Conservation (phyloP, 2,113 vertebrate genomes). For the Colius striatus region DNA sequence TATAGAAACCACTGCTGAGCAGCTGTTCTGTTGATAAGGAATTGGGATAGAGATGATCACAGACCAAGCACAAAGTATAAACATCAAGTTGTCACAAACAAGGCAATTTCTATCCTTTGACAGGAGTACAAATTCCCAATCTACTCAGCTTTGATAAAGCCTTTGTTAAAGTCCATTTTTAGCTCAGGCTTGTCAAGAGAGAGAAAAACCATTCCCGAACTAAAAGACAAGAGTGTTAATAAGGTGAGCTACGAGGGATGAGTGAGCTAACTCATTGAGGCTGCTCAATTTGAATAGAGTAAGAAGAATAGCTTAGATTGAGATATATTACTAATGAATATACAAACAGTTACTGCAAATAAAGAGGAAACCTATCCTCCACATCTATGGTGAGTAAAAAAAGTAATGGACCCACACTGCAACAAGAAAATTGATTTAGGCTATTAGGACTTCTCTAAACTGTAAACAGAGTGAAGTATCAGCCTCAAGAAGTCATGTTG, state of each 20-base stretch:
- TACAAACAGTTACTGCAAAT: not conserved
- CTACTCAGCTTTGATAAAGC: not conserved
- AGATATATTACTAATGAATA: not conserved
- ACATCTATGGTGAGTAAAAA: not conserved
- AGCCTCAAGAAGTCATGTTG: not conserved
- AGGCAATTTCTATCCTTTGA: not conserved
- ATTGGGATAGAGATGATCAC: not conserved
- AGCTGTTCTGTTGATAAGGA: slow-evolving; percentile 21
- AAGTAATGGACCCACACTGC: not conserved
- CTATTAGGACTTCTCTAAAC: not conserved
- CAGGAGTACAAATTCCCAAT: not conserved
- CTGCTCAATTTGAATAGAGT: not conserved
- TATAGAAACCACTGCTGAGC: slow-evolving; percentile 23
- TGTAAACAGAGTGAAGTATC: not conserved
- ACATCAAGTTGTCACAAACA: not conserved
- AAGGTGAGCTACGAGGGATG: not conserved
- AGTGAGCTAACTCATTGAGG: not conserved
- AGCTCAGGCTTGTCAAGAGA: not conserved
- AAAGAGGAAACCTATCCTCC: not conserved
- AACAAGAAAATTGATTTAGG: not conserved
- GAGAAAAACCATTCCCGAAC: not conserved
- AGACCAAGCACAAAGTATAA: not conserved
- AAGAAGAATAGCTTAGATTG: not conserved
- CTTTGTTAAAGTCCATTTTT: not conserved
- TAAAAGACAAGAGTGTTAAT: not conserved